Conservation (phyloP, 2,797 vertebrate species). For the Meriones psammophilus region DNA sequence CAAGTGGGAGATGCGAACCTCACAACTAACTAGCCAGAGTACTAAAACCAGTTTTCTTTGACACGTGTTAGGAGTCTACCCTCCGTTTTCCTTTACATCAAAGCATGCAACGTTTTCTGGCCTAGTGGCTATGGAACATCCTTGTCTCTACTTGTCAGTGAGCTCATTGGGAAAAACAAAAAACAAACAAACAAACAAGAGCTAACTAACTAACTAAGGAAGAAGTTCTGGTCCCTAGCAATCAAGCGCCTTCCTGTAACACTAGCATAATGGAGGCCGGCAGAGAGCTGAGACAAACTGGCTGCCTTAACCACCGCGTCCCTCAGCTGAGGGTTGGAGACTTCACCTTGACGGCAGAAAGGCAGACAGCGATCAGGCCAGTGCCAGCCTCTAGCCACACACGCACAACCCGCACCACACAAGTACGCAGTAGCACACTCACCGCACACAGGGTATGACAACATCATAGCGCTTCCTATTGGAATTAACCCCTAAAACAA, state of each 20-base stretch:
- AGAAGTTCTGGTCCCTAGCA: not conserved
- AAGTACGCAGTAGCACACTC: no score
- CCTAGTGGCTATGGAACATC: not conserved
- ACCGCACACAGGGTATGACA: not conserved
- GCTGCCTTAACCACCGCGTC: no score
- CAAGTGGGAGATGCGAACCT: no score
- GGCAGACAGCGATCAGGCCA: not conserved
- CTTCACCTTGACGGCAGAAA: not conserved
- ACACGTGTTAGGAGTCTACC: not conserved
- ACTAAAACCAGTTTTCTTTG: not conserved
- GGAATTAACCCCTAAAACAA: not conserved
- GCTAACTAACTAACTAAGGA: no score
- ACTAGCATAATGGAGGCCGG: no score
- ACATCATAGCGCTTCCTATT: not conserved
- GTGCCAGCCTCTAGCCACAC: not conserved
- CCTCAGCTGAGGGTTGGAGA: not conserved
- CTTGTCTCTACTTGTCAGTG: no score
- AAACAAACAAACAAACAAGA: no score
- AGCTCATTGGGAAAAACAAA: not conserved
- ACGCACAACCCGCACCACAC: not conserved
- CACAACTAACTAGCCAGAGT: no score
- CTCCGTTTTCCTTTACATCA: not conserved
- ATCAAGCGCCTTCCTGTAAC: not conserved
- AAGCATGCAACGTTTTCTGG: not conserved
- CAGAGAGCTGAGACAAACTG: not conserved